Conservation (phyloP, 2,797 vertebrate genomes). For the Microhierax caerulescens region DNA sequence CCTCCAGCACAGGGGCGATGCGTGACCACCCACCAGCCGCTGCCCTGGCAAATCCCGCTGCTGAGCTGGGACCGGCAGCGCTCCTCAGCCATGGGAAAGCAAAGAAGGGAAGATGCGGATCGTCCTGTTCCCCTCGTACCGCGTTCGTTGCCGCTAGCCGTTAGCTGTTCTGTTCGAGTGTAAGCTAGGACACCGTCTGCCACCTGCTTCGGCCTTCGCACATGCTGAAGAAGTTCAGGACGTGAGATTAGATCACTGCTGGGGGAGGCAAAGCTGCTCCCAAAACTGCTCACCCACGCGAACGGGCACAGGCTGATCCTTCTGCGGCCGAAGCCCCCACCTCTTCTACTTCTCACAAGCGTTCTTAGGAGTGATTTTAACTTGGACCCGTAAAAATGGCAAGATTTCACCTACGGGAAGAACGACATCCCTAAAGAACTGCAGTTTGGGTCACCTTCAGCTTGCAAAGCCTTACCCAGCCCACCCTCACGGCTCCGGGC, state of each 20-base stretch:
- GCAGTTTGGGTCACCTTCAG: not conserved
- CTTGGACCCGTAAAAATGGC: not conserved
- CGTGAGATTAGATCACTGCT: not conserved
- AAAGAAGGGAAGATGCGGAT: not conserved
- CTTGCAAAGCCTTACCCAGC: not conserved
- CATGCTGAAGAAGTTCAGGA: not conserved
- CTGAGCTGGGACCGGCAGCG: not conserved
- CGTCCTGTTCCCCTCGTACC: not conserved
- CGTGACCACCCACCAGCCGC: not conserved
- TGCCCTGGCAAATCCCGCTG: rapidly evolving
- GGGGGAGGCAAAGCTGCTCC: not conserved
- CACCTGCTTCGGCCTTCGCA: not conserved
- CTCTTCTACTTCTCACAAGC: slow-evolving; percentile 16
- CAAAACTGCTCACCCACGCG: not conserved
- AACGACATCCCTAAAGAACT: not conserved
- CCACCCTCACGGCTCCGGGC: not conserved
- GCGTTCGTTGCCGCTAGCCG: not conserved
- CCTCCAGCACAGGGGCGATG: not conserved
- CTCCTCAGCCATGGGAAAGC: not conserved
- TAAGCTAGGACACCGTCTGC: not conserved
- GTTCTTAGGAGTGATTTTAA: slow-evolving; percentile 42
- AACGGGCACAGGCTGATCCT: not conserved
- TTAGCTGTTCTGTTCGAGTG: not conserved
- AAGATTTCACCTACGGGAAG: not conserved
- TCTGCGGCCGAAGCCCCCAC: not conserved